Conservation (phyloP, 2,888 invertebrate genomes). For the Megastigmus dorsalis region DNA sequence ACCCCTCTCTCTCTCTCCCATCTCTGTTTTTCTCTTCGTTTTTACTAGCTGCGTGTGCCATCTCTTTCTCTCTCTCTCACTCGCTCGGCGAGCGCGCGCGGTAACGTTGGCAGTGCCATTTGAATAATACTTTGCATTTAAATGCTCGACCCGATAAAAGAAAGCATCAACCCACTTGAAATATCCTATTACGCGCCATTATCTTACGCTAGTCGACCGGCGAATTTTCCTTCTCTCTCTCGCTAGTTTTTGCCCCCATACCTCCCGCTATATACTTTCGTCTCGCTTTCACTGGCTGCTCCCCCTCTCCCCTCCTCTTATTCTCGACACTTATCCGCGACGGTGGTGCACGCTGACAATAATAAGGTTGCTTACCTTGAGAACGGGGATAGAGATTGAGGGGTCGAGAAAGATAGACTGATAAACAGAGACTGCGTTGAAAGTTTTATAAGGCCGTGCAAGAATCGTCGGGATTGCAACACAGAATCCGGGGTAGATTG, state of each 20-base stretch:
- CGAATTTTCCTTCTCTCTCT: constrained; percentile 40
- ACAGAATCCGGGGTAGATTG: no score
- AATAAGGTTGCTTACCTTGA: constrained; percentile 46
- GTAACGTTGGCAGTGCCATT: constrained; percentile 61
- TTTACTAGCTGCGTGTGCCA: neutral
- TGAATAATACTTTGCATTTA: constrained; percentile 74
- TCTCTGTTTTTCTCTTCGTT: neutral
- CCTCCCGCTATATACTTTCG: neutral
- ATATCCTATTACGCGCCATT: constrained; percentile 72
- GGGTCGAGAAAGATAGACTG: no score
- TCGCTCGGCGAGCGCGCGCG: constrained; percentile 7
- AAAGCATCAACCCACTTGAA: constrained; percentile 70
- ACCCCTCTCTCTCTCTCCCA: neutral
- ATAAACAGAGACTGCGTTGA: no score
- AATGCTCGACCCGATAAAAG: constrained; percentile 71
- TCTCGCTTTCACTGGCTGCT: neutral
- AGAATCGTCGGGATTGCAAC: no score
- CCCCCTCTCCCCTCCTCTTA: neutral
- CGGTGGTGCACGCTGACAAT: constrained; percentile 25
- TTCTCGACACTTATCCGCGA: constrained; percentile 32
- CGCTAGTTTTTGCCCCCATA: neutral
- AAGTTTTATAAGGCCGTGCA: no score
- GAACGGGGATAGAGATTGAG: no score
- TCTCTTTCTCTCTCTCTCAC: neutral
- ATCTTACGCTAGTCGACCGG: constrained; percentile 61